Percentiles rank a stretch among this genome's conserved stretches.
Conservation (phyloP, 2,797 vertebrate species). For the Cyclopterus lumpus region DNA sequence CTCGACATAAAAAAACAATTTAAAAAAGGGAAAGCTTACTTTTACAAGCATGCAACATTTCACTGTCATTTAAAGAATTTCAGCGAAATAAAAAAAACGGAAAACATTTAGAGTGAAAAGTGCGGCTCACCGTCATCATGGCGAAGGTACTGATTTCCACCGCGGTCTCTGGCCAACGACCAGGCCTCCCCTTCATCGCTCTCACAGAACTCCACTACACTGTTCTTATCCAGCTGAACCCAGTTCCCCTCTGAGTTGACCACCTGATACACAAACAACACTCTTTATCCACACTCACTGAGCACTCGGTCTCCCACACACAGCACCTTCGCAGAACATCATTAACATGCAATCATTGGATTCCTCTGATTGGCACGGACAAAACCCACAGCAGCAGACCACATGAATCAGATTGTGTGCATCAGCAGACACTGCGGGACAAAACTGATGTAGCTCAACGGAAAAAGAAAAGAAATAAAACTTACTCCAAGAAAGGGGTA, state of each 20-base stretch:
- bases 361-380: conserved; percentile 54
- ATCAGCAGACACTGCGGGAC: conserved; percentile 58
- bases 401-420: conserved; percentile 51
- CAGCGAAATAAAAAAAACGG: too few relatives aligned
- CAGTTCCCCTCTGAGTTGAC: conserved; percentile 97
- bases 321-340: conserved; percentile 31
- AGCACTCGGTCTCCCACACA: conserved; percentile 32
- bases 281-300: conserved; percentile 74
- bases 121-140: conserved; percentile 93
- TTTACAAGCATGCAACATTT: too few relatives aligned
- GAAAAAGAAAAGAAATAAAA: conserved; percentile 33
- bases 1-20: too few relatives aligned
- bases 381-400: conserved; percentile 52
- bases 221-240: conserved; percentile 99
- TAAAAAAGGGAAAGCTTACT: too few relatives aligned
- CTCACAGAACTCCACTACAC: conserved; percentile 99
- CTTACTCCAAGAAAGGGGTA: conserved; percentile 61
- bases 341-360: conserved; percentile 63
- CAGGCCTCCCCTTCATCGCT: conserved; percentile 99
- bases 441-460: conserved; percentile 51
- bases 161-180: conserved; percentile 97
- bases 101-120: not conserved
- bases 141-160: conserved; percentile 97
- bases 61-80: not conserved
- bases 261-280: conserved; percentile 90